Base-by-base conservation (phyloP, 1,140 invertebrate species). In the Elysia chlorotica region DNA sequence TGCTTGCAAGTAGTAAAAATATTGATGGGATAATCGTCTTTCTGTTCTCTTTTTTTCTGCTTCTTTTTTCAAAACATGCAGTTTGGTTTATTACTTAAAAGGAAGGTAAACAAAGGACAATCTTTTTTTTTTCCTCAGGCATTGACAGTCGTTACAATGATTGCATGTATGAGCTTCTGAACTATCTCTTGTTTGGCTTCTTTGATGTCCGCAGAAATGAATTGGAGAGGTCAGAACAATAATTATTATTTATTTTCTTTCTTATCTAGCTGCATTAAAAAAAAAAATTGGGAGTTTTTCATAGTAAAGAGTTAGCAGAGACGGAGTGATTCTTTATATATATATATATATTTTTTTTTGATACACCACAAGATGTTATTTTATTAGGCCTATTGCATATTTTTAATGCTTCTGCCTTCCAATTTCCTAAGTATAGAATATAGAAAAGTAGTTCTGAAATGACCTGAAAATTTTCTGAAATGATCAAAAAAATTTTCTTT, bases 101-200 rank as follows among this genome's bases (percentile, higher is more conserved):
- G 38, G 2, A 74, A 17, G 6, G 17, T 21, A 14, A 3, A 48
- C 23, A 30, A 23, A 28, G 35, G 19, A 23, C 3, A 54, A 56
- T 54, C 30, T 56, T 37, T 30, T 63, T 70, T 25, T 65, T 21
- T 72, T 30, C 77, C 78, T 14, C 66, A 86, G 84, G 84, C 31
- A 86, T 86, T 78, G 85, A 86, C 72, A 82, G 85, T 63, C 71
- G 84, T 14, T 85, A 85, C 63, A 83, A 84, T 81, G 83, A 84
- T 70, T 83, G 85, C 3, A 83, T 70, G 31, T 73, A 70, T 56
- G 80, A 85, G 61, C 77, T 85, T 0, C 73, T 84, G 33, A 83
- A 84, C 73, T 85, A 85, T 74, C 71, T 86, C 5, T 72, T 85
- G 35, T 85, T 86, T 82, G 83, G 82, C 59, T 84, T 85, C 59